These are phyloP conservation scores for Siniperca undulata DNA, from an alignment of 2,797 vertebrate genomes.

Conservation along the genomic window DNA sequence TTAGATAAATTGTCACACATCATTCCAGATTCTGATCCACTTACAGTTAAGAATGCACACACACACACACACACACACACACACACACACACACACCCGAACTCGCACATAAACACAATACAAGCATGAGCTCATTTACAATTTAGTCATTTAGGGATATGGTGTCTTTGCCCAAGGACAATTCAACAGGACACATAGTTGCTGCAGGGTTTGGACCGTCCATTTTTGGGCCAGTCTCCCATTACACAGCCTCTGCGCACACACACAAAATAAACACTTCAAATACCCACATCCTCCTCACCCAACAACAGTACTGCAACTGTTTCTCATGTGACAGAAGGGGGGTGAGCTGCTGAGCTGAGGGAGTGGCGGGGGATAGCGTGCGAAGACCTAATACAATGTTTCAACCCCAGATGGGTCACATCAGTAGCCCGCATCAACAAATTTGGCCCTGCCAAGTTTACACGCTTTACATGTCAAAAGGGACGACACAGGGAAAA, in stretches of 20 bases:
- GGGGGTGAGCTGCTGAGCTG: constrained; percentile 50
- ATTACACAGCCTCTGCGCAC: constrained; percentile 35
- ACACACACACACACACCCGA: neutral
- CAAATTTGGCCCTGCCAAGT: constrained; percentile 81
- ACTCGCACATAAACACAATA: neutral
- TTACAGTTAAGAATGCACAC: neutral
- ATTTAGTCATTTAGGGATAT: neutral
- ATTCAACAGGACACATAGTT: constrained; percentile 42
- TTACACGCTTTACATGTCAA: constrained; percentile 79
- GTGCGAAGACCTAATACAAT: constrained; percentile 84
- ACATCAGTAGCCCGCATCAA: constrained; percentile 85
- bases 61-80: constrained; percentile 1
- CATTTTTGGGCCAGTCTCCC: constrained; percentile 42
- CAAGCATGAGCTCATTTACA: neutral
- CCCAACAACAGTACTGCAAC: constrained; percentile 76
- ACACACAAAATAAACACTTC: constrained; percentile 70
- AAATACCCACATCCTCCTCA: constrained; percentile 77
- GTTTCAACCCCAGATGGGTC: constrained; percentile 84
- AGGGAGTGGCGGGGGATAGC: constrained; percentile 79
- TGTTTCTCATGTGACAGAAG: constrained; percentile 80
- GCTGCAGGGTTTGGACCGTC: constrained; percentile 50
- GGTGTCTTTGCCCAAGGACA: constrained; percentile 43
- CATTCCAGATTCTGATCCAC: constrained; percentile 19
- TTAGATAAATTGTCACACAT: neutral
- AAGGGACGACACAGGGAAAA: constrained; percentile 45